phyloP scores from a whole-genome alignment of 2,797 vertebrate species.

The Trachops cirrhosus region DNA sequence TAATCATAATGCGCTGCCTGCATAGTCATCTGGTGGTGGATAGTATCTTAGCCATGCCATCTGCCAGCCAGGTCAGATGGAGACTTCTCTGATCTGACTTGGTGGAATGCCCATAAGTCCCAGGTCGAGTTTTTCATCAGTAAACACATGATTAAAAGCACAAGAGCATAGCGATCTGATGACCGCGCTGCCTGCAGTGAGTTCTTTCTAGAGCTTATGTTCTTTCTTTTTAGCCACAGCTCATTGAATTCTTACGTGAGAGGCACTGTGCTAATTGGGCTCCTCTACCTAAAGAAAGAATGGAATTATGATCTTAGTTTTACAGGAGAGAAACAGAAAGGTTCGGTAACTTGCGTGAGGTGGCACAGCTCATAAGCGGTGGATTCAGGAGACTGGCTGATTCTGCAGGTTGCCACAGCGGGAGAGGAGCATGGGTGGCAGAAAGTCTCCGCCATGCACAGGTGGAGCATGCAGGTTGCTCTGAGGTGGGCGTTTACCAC shows the following conservation, averaged over 20 bases:
- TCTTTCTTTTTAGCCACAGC: not conserved
- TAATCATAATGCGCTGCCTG: not conserved
- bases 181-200: rapidly evolving
- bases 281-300: not conserved
- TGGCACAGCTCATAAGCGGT: not conserved
- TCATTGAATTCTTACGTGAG: not conserved
- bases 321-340: not conserved
- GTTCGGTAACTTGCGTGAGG: not conserved
- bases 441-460: not conserved
- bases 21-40: not conserved
- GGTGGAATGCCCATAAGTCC: not conserved
- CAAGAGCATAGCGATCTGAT: not conserved
- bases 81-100: not conserved
- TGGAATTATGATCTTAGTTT: not conserved
- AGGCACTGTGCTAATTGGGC: not conserved
- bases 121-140: not conserved
- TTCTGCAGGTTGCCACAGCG: not conserved
- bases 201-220: not conserved
- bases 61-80: rapidly evolving
- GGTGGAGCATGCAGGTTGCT: not conserved
- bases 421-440: not conserved
- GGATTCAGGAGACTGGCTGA: not conserved
- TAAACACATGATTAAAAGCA: not conserved
- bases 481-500: not conserved
- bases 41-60: not conserved